A percentile compares a stretch with the other conserved stretches of the same genome.
phyloP scores from a whole-genome alignment of 2,113 vertebrate genomes.

The Platysteira castanea region DNA sequence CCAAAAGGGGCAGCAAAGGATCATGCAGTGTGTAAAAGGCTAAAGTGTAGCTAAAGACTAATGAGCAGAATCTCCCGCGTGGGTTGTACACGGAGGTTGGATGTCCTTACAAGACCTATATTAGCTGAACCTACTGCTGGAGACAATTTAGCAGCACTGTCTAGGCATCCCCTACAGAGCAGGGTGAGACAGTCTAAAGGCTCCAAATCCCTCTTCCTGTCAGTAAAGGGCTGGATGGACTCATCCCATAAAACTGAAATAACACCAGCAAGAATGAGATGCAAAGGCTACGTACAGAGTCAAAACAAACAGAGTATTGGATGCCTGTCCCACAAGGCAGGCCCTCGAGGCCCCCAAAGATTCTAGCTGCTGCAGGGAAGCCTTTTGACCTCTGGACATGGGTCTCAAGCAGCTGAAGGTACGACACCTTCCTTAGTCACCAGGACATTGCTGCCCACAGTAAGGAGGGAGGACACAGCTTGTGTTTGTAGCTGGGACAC shows the following conservation, averaged over 20 bases:
- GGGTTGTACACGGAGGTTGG: neutral
- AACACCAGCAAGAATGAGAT: neutral
- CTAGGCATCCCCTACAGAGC: neutral
- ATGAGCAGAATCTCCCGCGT: neutral
- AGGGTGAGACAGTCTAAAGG: neutral
- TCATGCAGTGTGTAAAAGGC: neutral
- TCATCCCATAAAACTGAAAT: neutral
- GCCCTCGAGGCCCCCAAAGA: accelerated
- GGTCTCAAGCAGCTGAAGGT: neutral
- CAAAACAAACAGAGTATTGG: neutral
- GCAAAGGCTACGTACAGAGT: neutral
- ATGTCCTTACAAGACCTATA: neutral
- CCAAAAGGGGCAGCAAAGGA: neutral
- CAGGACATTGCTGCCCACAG: accelerated
- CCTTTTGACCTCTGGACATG: neutral
- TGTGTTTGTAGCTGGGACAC: neutral
- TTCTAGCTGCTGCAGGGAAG: neutral
- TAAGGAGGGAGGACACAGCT: neutral
- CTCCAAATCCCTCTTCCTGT: neutral
- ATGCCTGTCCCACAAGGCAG: neutral
- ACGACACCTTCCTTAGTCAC: accelerated
- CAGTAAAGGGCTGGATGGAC: neutral
- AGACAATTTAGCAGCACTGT: neutral
- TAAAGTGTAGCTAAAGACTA: neutral
- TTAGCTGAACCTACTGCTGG: neutral